Evolutionary conservation across 2,888 invertebrate genomes (phyloP), one percentile per base, ranked within the genome.

Genomic region (Ametastegia equiseti): DNA sequence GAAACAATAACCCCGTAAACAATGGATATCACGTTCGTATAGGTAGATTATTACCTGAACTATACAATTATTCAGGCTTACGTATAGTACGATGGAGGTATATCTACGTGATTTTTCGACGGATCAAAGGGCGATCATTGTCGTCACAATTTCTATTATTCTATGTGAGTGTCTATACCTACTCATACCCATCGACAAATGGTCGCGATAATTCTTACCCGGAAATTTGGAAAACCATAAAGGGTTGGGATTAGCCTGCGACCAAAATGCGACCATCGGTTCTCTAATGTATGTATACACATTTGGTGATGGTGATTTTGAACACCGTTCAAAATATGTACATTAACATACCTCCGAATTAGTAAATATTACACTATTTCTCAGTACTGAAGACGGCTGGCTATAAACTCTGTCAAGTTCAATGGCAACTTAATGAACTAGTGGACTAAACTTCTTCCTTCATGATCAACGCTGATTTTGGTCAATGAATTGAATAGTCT

Each of bases 1-100:
- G 15, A 9, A 54, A 75, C 45, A 75, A 23, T 75, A 15, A 75
- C 71, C 71, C 71, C 30, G 6, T 47, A 30, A 71, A 71, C 71
- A 71, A 71, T 71, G 47, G 47, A 30, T 47, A 71, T 71, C n/a
- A 42, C 71, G 45, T 23, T 71, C 27, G 23, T 71, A 71, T 11
- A n/a, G n/a, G n/a, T n/a, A n/a, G n/a, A n/a, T n/a, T n/a, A 71
- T 45, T 19, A n/a, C 36, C 45, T 3, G 45, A 9, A 30, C 42
- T 23, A 6, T 47, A 30, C 47, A 27, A 45, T 27, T 6, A 23
- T 67, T 39, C 23, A 67, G 5, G 39, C 67, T 11, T 39, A 60
- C 13, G 30, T 4, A 60, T 15, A n/a, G n/a, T n/a, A n/a, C 60
- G 13, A 5, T 30, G 9, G 15, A 19, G 2, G 0, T 65, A 36